A percentile compares a stretch with the other conserved stretches of the same genome.
phyloP scores from a whole-genome alignment of 2,797 vertebrate genomes.

The Spheniscus humboldti region DNA sequence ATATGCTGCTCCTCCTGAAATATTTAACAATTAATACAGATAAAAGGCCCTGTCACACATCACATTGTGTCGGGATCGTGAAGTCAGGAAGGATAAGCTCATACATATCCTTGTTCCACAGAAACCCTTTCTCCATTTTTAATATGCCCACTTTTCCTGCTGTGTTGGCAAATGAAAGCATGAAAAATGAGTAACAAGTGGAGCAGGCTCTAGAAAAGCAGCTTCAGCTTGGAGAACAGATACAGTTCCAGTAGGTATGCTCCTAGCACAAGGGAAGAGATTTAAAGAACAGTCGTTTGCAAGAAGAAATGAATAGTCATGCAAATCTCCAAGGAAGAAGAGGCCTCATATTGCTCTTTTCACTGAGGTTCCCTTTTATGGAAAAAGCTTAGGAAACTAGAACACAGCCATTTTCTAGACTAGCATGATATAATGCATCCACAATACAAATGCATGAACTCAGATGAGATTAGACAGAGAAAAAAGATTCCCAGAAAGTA shows the following conservation, averaged over 20 bases:
- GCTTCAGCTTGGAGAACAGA: not conserved
- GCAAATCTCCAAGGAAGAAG: not conserved
- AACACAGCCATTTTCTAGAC: not conserved
- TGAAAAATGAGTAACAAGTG: not conserved
- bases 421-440: not conserved
- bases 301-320: not conserved
- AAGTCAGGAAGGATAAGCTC: not conserved
- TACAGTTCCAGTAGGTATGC: not conserved
- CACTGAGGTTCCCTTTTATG: not conserved
- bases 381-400: not conserved
- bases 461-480: not conserved
- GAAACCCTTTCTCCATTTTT: not conserved
- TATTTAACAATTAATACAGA: conserved; percentile 37
- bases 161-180: not conserved
- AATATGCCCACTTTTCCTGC: not conserved
- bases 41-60: not conserved
- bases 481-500: not conserved
- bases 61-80: rapidly evolving
- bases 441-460: not conserved
- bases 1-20: conserved; percentile 16
- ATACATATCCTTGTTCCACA: not conserved
- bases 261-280: not conserved
- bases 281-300: not conserved
- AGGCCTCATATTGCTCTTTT: conserved; percentile 21
- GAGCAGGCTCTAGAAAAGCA: not conserved